A percentile compares a stretch with the other conserved stretches of the same genome.
These are phyloP conservation scores for Psilopogon haemacephalus DNA, from an alignment of 2,113 vertebrate species.

Conservation along the genomic window DNA sequence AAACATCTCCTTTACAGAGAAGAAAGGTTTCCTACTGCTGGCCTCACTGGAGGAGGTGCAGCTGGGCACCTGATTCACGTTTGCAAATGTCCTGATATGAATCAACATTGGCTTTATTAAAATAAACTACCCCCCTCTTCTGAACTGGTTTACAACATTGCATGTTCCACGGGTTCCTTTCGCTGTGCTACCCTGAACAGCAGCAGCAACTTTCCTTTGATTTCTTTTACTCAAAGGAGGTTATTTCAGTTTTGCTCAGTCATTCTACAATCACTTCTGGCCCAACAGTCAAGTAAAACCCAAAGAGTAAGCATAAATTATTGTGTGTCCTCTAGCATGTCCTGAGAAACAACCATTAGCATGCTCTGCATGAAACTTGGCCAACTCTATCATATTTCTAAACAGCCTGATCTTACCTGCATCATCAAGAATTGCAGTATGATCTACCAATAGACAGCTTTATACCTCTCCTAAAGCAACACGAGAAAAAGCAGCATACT, in stretches of 20 bases:
- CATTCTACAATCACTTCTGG: background rate
- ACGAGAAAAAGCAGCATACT: background rate
- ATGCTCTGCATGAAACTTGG: accelerated
- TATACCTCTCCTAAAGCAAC: accelerated
- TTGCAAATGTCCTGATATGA: background rate
- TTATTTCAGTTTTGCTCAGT: background rate
- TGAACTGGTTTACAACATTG: accelerated
- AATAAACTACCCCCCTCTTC: background rate
- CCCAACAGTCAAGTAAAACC: background rate
- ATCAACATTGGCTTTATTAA: background rate
- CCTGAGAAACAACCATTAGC: background rate
- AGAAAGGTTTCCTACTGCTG: background rate
- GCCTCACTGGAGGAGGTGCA: background rate
- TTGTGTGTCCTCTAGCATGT: background rate
- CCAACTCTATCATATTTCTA: background rate
- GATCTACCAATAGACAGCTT: background rate
- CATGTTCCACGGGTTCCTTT: background rate
- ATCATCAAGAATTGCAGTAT: background rate
- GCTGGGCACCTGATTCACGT: background rate
- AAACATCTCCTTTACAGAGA: background rate
- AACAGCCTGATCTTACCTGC: background rate
- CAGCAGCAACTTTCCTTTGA: background rate
- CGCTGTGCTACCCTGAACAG: accelerated
- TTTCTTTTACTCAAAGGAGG: background rate
- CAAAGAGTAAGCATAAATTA: background rate